Conservation (phyloP, 2,888 invertebrate genomes). For the Orchesella flavescens region DNA sequence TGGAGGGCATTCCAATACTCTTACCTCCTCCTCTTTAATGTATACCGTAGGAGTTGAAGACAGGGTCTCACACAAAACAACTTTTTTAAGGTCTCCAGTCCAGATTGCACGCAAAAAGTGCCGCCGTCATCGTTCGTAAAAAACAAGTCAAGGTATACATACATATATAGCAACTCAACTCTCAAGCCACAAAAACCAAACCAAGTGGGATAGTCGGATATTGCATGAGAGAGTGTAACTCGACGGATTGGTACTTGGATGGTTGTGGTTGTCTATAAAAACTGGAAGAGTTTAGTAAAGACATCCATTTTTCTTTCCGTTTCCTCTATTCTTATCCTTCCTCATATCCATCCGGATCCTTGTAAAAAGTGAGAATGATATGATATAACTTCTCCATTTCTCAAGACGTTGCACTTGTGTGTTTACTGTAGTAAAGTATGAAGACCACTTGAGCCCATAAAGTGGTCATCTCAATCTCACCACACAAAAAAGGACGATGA, state of each 20-base stretch:
- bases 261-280: no score
- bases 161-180: no score
- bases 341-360: neutral
- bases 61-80: neutral
- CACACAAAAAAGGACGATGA: neutral
- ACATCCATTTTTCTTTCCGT: slow-evolving; percentile 53
- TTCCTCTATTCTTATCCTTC: slow-evolving; percentile 20
- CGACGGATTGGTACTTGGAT: no score
- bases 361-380: neutral
- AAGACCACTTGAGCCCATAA: slow-evolving; percentile 71
- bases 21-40: slow-evolving; percentile 53
- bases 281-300: slow-evolving; percentile 8
- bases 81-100: no score
- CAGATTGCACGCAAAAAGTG: slow-evolving; percentile 36
- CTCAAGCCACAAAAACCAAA: no score
- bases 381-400: slow-evolving; percentile 12
- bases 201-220: no score
- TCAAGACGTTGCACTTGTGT: neutral
- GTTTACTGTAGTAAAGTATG: slow-evolving; percentile 11
- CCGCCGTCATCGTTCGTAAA: no score
- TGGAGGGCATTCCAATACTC: no score
- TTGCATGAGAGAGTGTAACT: no score
- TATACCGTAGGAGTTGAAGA: no score
- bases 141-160: no score
- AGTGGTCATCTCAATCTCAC: slow-evolving; percentile 70